Base-by-base conservation (phyloP, 2,113 vertebrate genomes). In the Propithecus coquereli region DNA sequence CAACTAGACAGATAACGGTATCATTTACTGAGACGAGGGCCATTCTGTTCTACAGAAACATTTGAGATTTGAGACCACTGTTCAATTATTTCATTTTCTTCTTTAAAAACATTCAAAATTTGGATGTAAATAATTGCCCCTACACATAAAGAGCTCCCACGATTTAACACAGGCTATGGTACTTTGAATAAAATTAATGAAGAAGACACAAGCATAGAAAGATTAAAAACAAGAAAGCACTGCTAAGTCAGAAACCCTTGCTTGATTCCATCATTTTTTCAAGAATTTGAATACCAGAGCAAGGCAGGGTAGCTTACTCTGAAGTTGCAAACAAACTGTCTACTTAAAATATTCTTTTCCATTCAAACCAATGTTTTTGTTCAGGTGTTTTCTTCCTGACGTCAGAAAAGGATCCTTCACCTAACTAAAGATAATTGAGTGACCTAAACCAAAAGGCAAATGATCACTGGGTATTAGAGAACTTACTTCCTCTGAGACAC, bases 31-130 rank as follows among this genome's bases (percentile, higher is more conserved):
- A 89, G 27, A 76, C 79, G 50, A 68, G 25, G 23, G 63, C 71
- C 50, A 81, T 43, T 91, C 54, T 95, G 32, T 80, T 93, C 87
- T 30, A 52, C n/a, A 87, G n/a, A 94, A 68, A 94, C 43, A 66
- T 74, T 50, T 87, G 74, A 80, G 30, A 68, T 79, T 16, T 80
- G 23, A 68, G 70, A 50, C 16, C 14, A 34, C 1, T 95, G 6
- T 74, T 45, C 45, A 30, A 85, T 50, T 87, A 74, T 30, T 50
- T 70, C 85, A 52, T 45, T n/a, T 13, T 61, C 81, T 83, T 90
- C 68, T 68, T 82, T 57, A 57, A 82, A 83, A 91, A 40, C 16
- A 47, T 30, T 85, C 45, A 83, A 8, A 59, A 45, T 73, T 63
- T 86, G 73, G 30, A 63, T 71, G 32, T 89, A 94, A 82, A 65